Base-by-base conservation (phyloP, 1,140 invertebrate genomes). In the Oscheius sp. region DNA sequence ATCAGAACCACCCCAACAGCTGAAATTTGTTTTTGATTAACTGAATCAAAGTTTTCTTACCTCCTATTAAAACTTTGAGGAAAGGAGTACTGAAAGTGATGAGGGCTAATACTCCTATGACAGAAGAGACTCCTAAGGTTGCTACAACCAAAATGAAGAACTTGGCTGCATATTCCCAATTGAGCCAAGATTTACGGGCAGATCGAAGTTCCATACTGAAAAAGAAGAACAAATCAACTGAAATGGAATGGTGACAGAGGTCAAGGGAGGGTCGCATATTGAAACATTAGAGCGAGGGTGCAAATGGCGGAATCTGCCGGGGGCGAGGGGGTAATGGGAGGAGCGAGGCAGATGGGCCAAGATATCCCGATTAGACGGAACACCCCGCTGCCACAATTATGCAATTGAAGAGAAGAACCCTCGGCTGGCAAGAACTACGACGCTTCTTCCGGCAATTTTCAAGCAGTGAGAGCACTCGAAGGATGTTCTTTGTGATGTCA, bases 361-460 rank as follows among this genome's bases (percentile, higher is more conserved):
- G 49, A 55, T 55, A 55, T 55, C 49, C 49, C 49, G 49, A 55
- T 55, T 55, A 55, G 49, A 55, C 49, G 49, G n/a, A 55, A 55
- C 49, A 55, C 49, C 49, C n/a, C 49, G 49, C 49, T 55, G 49
- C 49, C 49, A 55, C 49, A 55, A 55, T 55, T 55, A 55, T 55
- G 49, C 49, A 55, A 55, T 55, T 55, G 49, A 55, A 55, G 49
- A 55, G 15, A 55, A 55, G 49, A 15, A 55, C 49, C 15, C 49
- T 55, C 7, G 49, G 49, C 49, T 55, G 49, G 49, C 49, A 55
- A 15, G 49, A 55, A 23, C 23, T 7, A 4, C 23, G 4, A 55
- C 15, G n/a, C n/a, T n/a, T n/a, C n/a, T n/a, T n/a, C n/a, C n/a
- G n/a, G n/a, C n/a, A n/a, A n/a, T n/a, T n/a, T n/a, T n/a, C n/a